Evolutionary conservation across 2,797 vertebrate genomes (phyloP), one percentile per base, ranked within the genome.

Genomic region (Scolopax rusticola): DNA sequence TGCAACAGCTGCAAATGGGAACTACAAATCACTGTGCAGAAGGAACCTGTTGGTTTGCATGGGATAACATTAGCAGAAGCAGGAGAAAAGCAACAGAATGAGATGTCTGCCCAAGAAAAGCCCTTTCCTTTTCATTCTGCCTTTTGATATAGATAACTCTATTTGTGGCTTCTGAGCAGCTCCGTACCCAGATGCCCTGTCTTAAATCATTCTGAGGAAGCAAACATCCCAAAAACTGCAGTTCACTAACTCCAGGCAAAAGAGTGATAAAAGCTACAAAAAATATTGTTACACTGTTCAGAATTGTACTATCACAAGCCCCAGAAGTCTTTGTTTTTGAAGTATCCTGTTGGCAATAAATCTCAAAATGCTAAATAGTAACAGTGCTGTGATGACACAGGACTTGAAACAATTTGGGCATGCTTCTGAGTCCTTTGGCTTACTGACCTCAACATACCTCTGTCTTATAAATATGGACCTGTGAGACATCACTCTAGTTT

Each of bases 391-490:
- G 77, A 60, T 96, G 90, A 87, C 93, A 93, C 9, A 87, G 60
- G 90, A 91, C 91, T 87, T 89, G 89, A 91, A 96, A 88, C 57
- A 76, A 93, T 89, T 94, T 87, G 61, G 85, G n/a, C 41, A 89
- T 64, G 80, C 51, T 94, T 95, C 67, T 43, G 45, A 93, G 71
- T 51, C 36, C 67, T 91, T 90, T 94, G 83, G 90, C 90, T 87
- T 94, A 28, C 60, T 97, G 95, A 96, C 89, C 90, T 92, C 77
- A 57, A 18, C 83, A 89, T 81, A 81, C 28, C 84, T 93, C 61
- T 73, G 32, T 64, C 53, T 85, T 94, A 89, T 36, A 91, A 81
- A 94, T 74, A 63, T 51, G 90, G 85, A 96, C 76, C 63, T 81
- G 24, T 51, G 27, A 91, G 38, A 78, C 28, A 28, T n/a, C 50